Conservation (phyloP, 2,888 invertebrate genomes). For the Erebia ligea region DNA sequence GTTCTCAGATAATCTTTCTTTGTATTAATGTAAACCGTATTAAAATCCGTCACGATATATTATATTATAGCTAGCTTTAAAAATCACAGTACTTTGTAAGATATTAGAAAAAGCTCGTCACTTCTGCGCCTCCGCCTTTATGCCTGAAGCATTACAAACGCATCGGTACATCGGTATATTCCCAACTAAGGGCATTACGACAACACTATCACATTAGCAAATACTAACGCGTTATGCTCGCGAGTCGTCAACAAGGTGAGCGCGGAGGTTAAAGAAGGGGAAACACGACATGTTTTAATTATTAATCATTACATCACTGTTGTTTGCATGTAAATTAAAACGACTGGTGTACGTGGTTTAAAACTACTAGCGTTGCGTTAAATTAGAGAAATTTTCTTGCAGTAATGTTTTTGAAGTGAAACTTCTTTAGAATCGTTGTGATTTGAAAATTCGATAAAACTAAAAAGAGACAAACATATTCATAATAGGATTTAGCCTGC, state of each 20-base stretch:
- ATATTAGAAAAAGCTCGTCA: no score
- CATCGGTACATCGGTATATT: neutral
- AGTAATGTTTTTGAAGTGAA: no score
- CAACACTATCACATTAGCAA: neutral
- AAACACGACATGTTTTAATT: slow-evolving; percentile 24
- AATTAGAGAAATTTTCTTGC: neutral
- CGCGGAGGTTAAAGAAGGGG: slow-evolving; percentile 31
- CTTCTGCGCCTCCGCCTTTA: neutral
- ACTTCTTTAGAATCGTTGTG: no score
- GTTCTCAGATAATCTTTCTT: no score
- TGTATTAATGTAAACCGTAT: no score
- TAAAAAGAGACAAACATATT: no score
- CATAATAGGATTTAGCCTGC: no score
- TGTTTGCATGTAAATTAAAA: slow-evolving; percentile 19
- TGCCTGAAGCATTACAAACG: neutral
- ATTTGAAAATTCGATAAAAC: no score
- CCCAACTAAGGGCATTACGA: neutral
- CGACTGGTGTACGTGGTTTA: neutral
- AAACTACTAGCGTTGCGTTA: slow-evolving; percentile 1
- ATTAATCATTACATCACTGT: slow-evolving; percentile 26
- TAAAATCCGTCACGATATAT: no score
- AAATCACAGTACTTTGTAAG: no score
- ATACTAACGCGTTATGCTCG: slow-evolving; percentile 5
- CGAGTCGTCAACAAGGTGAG: slow-evolving; percentile 23
- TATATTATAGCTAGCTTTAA: no score